Percentiles rank a stretch among this genome's conserved stretches.
Conservation (phyloP, 2,113 vertebrate genomes). For the Microcebus murinus region DNA sequence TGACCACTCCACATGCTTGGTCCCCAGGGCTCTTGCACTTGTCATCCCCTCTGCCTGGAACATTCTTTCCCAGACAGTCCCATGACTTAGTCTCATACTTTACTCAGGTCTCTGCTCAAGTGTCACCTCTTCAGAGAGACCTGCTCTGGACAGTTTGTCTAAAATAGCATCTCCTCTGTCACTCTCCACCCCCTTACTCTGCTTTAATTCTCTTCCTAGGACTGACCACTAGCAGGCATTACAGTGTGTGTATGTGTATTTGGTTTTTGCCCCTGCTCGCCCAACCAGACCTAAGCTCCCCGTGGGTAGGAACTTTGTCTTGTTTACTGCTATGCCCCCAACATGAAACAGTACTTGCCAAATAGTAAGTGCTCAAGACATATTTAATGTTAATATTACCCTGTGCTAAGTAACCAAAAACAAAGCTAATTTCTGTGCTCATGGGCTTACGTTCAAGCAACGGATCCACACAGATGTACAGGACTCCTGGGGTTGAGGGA, state of each 20-base stretch:
- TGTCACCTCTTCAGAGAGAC: background rate
- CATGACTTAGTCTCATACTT: background rate
- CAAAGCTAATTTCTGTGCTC: background rate
- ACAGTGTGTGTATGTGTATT: background rate
- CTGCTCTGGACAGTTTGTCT: background rate
- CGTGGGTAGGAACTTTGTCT: background rate
- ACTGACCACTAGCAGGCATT: background rate
- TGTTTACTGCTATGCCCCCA: background rate
- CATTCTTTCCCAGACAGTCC: background rate
- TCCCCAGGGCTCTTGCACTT: background rate
- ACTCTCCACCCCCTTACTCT: background rate
- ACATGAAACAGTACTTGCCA: background rate
- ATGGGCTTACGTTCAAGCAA: background rate
- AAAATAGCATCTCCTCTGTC: background rate
- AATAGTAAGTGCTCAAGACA: background rate
- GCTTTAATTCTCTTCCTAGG: background rate
- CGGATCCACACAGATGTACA: background rate
- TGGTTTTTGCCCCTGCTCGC: background rate
- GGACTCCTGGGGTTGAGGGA: background rate
- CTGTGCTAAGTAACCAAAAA: background rate
- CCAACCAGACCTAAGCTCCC: background rate
- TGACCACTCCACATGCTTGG: background rate
- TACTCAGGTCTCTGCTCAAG: background rate
- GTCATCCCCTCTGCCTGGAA: background rate
- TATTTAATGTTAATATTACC: background rate